These are phyloP conservation scores for Heliconius ismenius DNA, from an alignment of 2,888 invertebrate species.

Conservation along the genomic window DNA sequence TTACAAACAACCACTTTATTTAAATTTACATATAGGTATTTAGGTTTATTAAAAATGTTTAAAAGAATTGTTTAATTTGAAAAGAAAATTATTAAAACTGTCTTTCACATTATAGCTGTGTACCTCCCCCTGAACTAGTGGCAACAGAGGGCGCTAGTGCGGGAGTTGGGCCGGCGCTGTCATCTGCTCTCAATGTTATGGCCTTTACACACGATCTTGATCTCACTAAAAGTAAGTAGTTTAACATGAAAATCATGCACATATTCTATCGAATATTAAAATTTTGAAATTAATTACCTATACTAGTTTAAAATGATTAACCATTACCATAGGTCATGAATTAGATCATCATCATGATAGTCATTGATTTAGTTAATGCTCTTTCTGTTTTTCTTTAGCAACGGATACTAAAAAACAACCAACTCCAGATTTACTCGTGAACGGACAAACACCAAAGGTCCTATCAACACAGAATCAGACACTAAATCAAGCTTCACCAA, in stretches of 20 bases:
- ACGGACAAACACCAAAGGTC: constrained; percentile 52
- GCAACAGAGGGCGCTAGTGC: constrained; percentile 53
- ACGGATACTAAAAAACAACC: constrained; percentile 59
- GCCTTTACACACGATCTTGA: constrained; percentile 90
- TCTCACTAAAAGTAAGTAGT: constrained; percentile 56
- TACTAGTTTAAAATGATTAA: no score
- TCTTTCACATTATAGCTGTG: constrained; percentile 47
- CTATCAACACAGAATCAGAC: constrained; percentile 51
- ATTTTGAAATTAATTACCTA: no score
- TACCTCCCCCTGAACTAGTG: constrained; percentile 72
- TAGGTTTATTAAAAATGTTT: no score
- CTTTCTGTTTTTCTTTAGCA: constrained; percentile 38
- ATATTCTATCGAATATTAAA: background rate
- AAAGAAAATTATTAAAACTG: background rate
- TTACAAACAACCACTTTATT: no score
- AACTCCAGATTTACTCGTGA: constrained; percentile 71
- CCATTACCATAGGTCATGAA: no score
- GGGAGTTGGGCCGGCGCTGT: constrained; percentile 82
- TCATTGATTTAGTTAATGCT: background rate
- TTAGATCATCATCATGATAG: no score
- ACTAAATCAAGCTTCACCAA: constrained; percentile 28
- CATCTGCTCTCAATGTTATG: constrained; percentile 91
- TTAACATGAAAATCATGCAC: background rate
- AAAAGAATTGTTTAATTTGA: background rate
- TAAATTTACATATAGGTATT: no score